Evolutionary conservation across 2,888 invertebrate genomes (phyloP).

Genomic region (Phortica okadai): DNA sequence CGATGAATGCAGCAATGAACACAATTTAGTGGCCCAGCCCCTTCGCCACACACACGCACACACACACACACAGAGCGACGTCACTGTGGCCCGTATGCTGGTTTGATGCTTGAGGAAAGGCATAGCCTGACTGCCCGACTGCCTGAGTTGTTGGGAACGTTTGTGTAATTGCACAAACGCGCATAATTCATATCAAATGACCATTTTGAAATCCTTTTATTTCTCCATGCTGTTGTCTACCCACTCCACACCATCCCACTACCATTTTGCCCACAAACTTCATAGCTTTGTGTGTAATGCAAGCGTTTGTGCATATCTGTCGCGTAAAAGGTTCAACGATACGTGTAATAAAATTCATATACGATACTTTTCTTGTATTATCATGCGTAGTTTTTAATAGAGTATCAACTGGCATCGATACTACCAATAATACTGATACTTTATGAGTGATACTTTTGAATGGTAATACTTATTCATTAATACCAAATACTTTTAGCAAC

Average conservation of each 20-base stretch:
- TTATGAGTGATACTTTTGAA: too few relatives aligned
- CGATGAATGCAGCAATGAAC: neutral
- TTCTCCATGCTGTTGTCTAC: slow-evolving; percentile 54
- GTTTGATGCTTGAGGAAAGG: neutral
- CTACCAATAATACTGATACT: too few relatives aligned
- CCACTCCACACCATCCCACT: slow-evolving; percentile 35
- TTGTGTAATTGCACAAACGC: slow-evolving; percentile 73
- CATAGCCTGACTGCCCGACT: neutral
- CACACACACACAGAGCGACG: too few relatives aligned
- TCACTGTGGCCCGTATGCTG: neutral
- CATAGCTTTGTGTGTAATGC: neutral
- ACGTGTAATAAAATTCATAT: too few relatives aligned
- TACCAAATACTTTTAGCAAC: too few relatives aligned
- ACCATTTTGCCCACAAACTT: neutral
- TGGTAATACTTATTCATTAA: too few relatives aligned
- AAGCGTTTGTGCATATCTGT: neutral
- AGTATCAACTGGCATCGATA: too few relatives aligned
- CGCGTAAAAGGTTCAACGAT: too few relatives aligned
- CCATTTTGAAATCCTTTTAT: slow-evolving; percentile 76
- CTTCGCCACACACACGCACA: neutral
- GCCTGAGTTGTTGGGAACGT: neutral
- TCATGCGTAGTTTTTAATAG: too few relatives aligned
- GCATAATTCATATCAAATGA: slow-evolving; percentile 76
- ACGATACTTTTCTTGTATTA: too few relatives aligned
- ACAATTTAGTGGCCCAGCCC: neutral